Percentiles rank a stretch among this genome's conserved stretches.
Evolutionary conservation across 2,113 vertebrate genomes (phyloP).

Genomic region (Chlamydotis undulata): DNA sequence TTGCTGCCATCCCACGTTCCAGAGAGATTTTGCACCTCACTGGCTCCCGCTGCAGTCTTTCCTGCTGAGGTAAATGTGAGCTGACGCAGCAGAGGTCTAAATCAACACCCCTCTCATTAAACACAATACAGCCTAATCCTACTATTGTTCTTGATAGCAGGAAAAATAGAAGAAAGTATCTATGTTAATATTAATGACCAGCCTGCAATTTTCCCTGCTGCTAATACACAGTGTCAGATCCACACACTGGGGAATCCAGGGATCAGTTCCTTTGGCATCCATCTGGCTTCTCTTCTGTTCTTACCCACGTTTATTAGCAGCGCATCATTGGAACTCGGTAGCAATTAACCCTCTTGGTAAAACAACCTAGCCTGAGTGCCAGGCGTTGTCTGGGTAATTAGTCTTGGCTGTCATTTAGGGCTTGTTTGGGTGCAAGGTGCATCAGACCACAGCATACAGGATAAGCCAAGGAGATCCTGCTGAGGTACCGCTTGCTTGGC

Average conservation of each 20-base stretch:
- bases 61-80: conserved; percentile 22
- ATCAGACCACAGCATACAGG: background rate
- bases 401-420: background rate
- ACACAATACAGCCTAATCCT: conserved; percentile 46
- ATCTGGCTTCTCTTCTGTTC: background rate
- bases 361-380: background rate
- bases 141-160: conserved; percentile 33
- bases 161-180: conserved; percentile 52
- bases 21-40: conserved; percentile 49
- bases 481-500: background rate
- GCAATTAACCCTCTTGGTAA: conserved; percentile 6
- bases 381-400: conserved; percentile 15
- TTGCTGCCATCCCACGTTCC: background rate
- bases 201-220: background rate
- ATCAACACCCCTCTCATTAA: conserved; percentile 34
- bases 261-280: conserved; percentile 35
- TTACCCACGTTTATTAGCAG: conserved; percentile 58
- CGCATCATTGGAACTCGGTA: background rate
- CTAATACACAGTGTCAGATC: conserved; percentile 54
- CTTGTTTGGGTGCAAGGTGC: background rate
- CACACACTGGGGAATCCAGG: background rate
- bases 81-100: conserved; percentile 27
- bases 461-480: background rate
- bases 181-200: conserved; percentile 50
- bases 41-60: conserved; percentile 4